These are phyloP conservation scores for Dipodomys spectabilis DNA, from an alignment of 2,113 vertebrate genomes.

Conservation along the genomic window DNA sequence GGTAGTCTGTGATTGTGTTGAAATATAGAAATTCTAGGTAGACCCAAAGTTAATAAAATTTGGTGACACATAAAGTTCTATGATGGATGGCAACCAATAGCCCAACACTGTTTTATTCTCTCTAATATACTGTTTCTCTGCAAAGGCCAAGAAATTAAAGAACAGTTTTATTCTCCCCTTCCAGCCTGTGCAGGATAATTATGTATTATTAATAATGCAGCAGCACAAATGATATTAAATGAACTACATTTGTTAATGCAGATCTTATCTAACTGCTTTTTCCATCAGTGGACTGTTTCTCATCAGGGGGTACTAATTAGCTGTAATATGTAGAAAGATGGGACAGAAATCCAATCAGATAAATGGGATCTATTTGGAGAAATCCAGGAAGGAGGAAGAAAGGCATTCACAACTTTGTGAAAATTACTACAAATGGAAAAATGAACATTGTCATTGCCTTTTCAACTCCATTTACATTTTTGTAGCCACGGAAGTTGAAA, in stretches of 20 bases:
- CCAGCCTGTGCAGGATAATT: constrained; percentile 87
- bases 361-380: constrained; percentile 88
- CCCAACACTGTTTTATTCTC: constrained; percentile 67
- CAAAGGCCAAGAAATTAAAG: constrained; percentile 88
- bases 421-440: constrained; percentile 75
- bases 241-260: constrained; percentile 92
- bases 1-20: constrained; percentile 63
- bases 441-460: constrained; percentile 69
- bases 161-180: constrained; percentile 87
- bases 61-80: constrained; percentile 62
- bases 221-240: constrained; percentile 92
- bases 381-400: constrained; percentile 84
- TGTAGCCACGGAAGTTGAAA: constrained; percentile 66
- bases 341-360: constrained; percentile 90
- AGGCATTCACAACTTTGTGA: constrained; percentile 73
- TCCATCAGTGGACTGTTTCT: constrained; percentile 89
- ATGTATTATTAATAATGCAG: constrained; percentile 92
- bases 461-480: constrained; percentile 75
- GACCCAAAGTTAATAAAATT: constrained; percentile 79
- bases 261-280: constrained; percentile 91
- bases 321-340: constrained; percentile 89
- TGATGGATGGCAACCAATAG: constrained; percentile 78
- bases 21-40: constrained; percentile 71
- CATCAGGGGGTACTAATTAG: constrained; percentile 91
- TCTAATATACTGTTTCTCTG: constrained; percentile 82